Base-by-base conservation (phyloP, 2,888 invertebrate genomes). In the Laspeyria flexula region DNA sequence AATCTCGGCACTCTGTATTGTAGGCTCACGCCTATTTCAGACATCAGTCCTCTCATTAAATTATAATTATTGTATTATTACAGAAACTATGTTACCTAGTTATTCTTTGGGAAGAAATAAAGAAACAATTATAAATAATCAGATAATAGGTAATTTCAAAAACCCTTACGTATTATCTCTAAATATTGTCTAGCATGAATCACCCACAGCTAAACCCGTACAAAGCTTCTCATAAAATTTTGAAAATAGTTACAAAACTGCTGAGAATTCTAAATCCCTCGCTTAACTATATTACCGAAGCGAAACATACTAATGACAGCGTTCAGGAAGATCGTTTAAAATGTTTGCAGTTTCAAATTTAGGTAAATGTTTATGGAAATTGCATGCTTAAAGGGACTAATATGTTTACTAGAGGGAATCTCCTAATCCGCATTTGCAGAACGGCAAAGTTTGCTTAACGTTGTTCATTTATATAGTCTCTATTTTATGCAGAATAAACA, bases 321-420 rank as follows among this genome's bases (percentile, higher is more conserved):
- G 29, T 33, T 12, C 27, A 12, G 29, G 13, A 23, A 44, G 29
- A 37, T 37, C 29, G 21, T 7, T 37, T 37, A 15, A 30, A 38
- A 29, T 44, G 39, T 33, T 27, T 16, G 27, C 39, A 46, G 12
- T 39, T 40, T 27, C 33, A 46, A 46, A 33, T 39, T 40, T 15
- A 33, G 25, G 11, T 39, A 18, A 43, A 37, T 43, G 34, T 43
- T 43, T 45, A 39, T 33, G 18, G 39, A 39, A 46, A 40, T 46
- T 39, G 11, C 39, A 39, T 40, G 33, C 33, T 46, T 18, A 40
- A 46, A 46, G 33, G 27, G 45, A 34, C 45, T 46, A 46, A 46
- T 39, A 25, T 39, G 39, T 40, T 46, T 46, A 39, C 33, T 33
- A 46, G 27, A 16, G 43, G 16, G 45, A 46, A 31, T 46, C 25